These are phyloP conservation scores for Sericinus montela DNA, from an alignment of 2,888 invertebrate species.

Conservation along the genomic window DNA sequence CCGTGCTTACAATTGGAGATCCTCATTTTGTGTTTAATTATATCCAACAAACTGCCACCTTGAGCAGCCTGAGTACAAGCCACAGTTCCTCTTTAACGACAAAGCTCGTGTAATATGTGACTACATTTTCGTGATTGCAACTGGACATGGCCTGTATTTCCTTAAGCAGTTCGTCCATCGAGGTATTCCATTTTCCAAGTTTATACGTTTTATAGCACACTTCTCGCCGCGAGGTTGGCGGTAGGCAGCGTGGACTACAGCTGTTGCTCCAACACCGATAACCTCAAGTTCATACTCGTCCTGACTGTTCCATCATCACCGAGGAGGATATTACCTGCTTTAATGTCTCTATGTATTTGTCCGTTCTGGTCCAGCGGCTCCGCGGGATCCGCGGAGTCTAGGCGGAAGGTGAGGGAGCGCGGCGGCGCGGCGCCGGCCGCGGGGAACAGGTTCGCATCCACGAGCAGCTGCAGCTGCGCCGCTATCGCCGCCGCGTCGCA, in stretches of 20 bases:
- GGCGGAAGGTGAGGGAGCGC: conserved; percentile 91
- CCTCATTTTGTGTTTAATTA: conserved; percentile 97
- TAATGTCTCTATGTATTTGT: conserved; percentile 91
- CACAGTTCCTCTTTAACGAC: conserved; percentile 98
- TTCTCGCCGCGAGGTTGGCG: conserved; percentile 96
- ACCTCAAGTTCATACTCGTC: conserved; percentile 97
- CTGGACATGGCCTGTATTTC: conserved; percentile 99
- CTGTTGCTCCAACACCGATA: conserved; percentile 98
- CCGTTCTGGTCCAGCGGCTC: conserved; percentile 96
- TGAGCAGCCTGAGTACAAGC: conserved; percentile 98
- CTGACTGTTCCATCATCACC: conserved; percentile 98
- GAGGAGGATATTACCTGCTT: conserved; percentile 93
- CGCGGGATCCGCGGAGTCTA: conserved; percentile 70
- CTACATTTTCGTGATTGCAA: conserved; percentile 99
- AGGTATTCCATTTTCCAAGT: conserved; percentile 99
- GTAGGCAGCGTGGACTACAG: conserved; percentile 96
- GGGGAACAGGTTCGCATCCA: conserved; percentile 79
- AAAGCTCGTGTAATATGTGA: conserved; percentile 99
- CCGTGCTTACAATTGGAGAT: conserved; percentile 95
- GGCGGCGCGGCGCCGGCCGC: conserved; percentile 70
- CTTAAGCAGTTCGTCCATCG: conserved; percentile 98
- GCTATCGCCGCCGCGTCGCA: conserved; percentile 96
- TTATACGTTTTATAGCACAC: conserved; percentile 99
- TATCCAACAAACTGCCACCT: conserved; percentile 93
- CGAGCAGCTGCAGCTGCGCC: conserved; percentile 93